phyloP scores from a whole-genome alignment of 2,797 vertebrate genomes.

The Megaceryle alcyon region DNA sequence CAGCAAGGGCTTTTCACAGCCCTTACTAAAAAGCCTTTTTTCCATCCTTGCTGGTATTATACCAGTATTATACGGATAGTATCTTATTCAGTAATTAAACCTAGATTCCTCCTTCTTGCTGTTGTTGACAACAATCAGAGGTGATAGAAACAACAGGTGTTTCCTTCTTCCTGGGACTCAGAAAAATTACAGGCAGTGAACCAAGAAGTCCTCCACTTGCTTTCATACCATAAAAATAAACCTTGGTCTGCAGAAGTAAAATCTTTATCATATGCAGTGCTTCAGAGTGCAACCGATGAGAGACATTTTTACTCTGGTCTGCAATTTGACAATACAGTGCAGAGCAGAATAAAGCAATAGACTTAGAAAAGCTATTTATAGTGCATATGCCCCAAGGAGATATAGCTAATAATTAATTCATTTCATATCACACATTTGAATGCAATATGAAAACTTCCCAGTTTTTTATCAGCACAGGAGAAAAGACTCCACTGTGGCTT shows the following conservation, averaged over 20 bases:
- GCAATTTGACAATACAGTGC: not conserved
- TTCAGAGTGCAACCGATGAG: not conserved
- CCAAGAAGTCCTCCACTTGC: not conserved
- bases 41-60: not conserved
- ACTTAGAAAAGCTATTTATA: slow-evolving; percentile 60
- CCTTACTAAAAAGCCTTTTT: not conserved
- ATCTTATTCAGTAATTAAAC: not conserved
- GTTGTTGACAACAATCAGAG: not conserved
- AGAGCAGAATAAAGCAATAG: slow-evolving; percentile 34
- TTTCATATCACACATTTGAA: slow-evolving; percentile 39
- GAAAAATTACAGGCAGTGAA: not conserved
- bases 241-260: not conserved
- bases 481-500: slow-evolving; percentile 33
- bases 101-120: not conserved
- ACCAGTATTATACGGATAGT: not conserved
- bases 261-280: not conserved
- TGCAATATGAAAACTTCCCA: slow-evolving; percentile 36
- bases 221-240: not conserved
- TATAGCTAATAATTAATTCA: slow-evolving; percentile 53
- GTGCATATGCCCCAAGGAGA: slow-evolving; percentile 22
- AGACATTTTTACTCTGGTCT: not conserved
- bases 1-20: not conserved
- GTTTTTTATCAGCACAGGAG: slow-evolving; percentile 34
- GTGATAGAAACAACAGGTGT: not conserved
- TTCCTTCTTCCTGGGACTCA: not conserved